These are phyloP conservation scores for Andricus quercusramuli DNA, from an alignment of 2,888 invertebrate genomes.

Conservation along the genomic window DNA sequence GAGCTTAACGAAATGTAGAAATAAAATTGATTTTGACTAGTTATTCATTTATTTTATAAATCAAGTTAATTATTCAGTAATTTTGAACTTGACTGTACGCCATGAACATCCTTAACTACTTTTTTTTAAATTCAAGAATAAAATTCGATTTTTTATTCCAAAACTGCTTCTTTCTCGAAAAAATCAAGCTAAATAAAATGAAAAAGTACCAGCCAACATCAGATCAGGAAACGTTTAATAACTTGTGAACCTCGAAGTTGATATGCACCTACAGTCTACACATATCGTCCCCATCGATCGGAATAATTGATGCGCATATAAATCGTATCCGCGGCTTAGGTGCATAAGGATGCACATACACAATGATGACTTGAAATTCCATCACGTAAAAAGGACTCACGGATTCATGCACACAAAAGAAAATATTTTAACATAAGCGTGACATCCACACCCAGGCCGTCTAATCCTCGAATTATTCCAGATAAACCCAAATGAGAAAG, in stretches of 20 bases:
- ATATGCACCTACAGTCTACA: neutral
- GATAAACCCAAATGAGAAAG: conserved; percentile 11
- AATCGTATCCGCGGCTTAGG: conserved; percentile 16
- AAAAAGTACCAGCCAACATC: neutral
- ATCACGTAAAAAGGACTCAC: conserved; percentile 28
- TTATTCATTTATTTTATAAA: too few relatives aligned
- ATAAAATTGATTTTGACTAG: too few relatives aligned
- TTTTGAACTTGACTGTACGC: too few relatives aligned
- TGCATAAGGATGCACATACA: conserved; percentile 10
- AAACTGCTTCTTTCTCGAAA: too few relatives aligned
- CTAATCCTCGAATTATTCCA: conserved; percentile 12
- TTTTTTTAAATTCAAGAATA: too few relatives aligned
- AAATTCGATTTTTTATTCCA: too few relatives aligned
- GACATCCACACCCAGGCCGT: conserved; percentile 15
- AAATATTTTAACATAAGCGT: conserved; percentile 17
- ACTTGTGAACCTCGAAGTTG: neutral
- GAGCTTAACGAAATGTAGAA: too few relatives aligned
- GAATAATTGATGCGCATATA: conserved; percentile 33
- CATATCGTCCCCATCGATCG: neutral
- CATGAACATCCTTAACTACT: too few relatives aligned
- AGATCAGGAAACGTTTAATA: neutral
- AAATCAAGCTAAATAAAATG: too few relatives aligned
- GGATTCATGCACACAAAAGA: neutral
- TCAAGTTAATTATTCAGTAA: too few relatives aligned
- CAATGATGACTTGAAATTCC: conserved; percentile 19